phyloP scores from a whole-genome alignment of 2,113 vertebrate genomes.

The Apodemus speciosus region DNA sequence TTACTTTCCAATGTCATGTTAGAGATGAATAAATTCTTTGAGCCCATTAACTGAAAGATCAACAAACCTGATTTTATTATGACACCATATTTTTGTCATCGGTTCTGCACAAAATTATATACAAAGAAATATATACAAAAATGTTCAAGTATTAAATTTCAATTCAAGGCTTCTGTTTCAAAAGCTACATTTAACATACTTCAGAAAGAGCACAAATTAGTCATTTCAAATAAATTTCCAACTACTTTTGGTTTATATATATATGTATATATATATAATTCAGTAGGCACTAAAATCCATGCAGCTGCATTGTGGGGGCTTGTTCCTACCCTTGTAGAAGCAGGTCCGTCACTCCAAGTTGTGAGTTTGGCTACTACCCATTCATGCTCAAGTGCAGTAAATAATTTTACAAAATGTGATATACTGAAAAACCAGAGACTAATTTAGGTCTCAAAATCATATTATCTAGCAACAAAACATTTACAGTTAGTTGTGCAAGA shows the following conservation, averaged over 20 bases:
- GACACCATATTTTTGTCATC: constrained; percentile 82
- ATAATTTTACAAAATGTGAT: constrained; percentile 78
- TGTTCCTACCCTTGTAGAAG: constrained; percentile 79
- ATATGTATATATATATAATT: constrained; percentile 83
- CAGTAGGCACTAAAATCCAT: constrained; percentile 89
- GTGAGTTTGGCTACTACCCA: constrained; percentile 82
- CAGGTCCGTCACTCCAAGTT: constrained; percentile 76
- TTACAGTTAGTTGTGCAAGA: constrained; percentile 80
- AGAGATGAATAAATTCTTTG: constrained; percentile 83
- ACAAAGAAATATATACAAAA: constrained; percentile 88
- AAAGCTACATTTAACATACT: constrained; percentile 88
- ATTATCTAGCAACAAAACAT: constrained; percentile 79
- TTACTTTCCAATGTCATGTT: constrained; percentile 74
- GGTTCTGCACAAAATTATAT: constrained; percentile 86
- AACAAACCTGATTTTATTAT: constrained; percentile 87
- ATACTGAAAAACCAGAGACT: constrained; percentile 82
- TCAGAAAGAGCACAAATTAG: constrained; percentile 86
- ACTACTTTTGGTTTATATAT: constrained; percentile 87
- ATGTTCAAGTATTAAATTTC: constrained; percentile 88
- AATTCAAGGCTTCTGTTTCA: constrained; percentile 89
- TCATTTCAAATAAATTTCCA: constrained; percentile 84
- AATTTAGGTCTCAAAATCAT: constrained; percentile 79
- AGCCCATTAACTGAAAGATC: constrained; percentile 87
- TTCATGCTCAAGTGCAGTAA: constrained; percentile 81
- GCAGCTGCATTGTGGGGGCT: constrained; percentile 85